Evolutionary conservation across 2,888 invertebrate genomes (phyloP).

Genomic region (Melieria picta): DNA sequence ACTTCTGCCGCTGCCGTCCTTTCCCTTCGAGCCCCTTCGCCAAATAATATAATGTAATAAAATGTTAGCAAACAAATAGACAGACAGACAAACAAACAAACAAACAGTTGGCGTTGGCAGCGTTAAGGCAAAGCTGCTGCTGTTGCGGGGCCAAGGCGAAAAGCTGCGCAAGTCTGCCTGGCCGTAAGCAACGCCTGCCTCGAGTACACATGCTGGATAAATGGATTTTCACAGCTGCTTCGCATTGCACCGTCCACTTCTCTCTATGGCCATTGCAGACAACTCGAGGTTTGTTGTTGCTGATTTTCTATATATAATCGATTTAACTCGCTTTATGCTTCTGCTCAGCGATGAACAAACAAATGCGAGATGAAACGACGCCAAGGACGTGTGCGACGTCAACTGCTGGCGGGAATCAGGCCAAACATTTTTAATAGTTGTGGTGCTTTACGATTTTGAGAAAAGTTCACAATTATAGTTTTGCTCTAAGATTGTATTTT

Average conservation of each 20-base stretch:
- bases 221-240: slow-evolving; percentile 46
- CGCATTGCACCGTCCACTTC: slow-evolving; percentile 43
- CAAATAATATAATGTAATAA: slow-evolving; percentile 1
- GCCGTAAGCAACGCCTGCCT: slow-evolving; percentile 40
- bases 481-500: too few species aligned
- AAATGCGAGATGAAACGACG: neutral
- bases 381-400: too few species aligned
- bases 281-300: too few species aligned
- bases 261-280: too few species aligned
- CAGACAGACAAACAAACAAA: neutral
- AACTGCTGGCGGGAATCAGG: too few species aligned
- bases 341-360: slow-evolving; percentile 15
- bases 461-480: too few species aligned
- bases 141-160: neutral
- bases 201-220: slow-evolving; percentile 54
- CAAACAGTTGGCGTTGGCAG: neutral
- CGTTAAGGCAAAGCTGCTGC: neutral
- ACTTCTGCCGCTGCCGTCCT: neutral
- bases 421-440: too few species aligned
- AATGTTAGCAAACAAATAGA: slow-evolving; percentile 5
- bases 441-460: too few species aligned
- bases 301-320: neutral
- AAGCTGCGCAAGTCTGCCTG: neutral
- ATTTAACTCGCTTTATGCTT: slow-evolving; percentile 26
- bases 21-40: neutral